Evolutionary conservation across 2,888 invertebrate genomes (phyloP), one percentile per base, ranked within the genome.

Genomic region (Melanostoma mellinum): DNA sequence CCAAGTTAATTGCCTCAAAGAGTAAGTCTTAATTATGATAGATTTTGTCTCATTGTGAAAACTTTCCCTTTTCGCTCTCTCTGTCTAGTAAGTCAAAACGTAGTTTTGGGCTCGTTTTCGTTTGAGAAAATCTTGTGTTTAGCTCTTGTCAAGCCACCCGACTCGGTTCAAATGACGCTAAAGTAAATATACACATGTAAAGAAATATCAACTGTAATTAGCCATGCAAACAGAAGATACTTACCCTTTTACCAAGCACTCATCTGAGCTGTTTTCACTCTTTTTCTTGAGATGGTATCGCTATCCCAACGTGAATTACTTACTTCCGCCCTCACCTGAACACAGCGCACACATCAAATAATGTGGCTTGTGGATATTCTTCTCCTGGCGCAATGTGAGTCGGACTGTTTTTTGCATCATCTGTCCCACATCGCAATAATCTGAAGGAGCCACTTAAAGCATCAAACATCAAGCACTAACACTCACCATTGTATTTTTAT

Each of bases 161-260:
- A 20, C 1, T 20, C 1, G 20, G 20, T 20, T 1, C 20, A 20
- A 20, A 20, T 50, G 58, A 65, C 65, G 30, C 48, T 53, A 44
- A 46, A 67, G 33, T 44, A 44, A 63, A 73, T 46, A 46, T 20
- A 61, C 8, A 8, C 68, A 56, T 20, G 20, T 20, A 20, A 20
- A 20, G 20, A 20, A 1, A 20, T 20, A 20, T 52, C 10, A 38
- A 8, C 44, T 5, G 42, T 52, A 78, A 82, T 78, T 74, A 82
- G 20, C 46, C 44, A 68, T 72, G 72, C 67, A 78, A 78, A 67
- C 42, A 78, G 44, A 74, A 58, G 50, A 58, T 84, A 65, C 71
- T 77, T 78, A 71, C 65, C 53, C 77, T 53, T 56, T 61, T 10
- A 65, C 46, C 56, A 56, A 63, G 20, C 53, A 33, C 20, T 65